Base-by-base conservation (phyloP, 2,888 invertebrate species). In the Congeria kusceri region DNA sequence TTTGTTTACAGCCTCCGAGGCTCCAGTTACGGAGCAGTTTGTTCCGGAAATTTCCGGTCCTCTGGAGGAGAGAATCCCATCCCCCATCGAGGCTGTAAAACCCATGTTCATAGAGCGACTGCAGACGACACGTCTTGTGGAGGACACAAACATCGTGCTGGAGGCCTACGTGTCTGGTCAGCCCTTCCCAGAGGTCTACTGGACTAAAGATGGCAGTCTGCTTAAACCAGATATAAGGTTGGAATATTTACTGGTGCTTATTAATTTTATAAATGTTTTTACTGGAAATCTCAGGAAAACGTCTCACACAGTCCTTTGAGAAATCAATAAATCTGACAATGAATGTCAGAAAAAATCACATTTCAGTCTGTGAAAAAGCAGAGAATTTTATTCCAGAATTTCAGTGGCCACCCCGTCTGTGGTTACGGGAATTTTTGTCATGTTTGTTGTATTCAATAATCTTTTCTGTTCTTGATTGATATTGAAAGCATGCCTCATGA, bases 131-230 rank as follows among this genome's bases (percentile, higher is more conserved):
- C 87, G 89, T 84, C 90, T 94, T 71, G 84, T 90, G 3, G 93
- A 92, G 70, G 94, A 94, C 58, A 93, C 93, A 70, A 92, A 92
- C 70, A 88, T 91, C 63, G 89, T 91, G 72, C 87, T 93, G 81
- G 93, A 93, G 77, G 92, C 92, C 70, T 80, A 87, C 25, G 91
- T 93, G 15, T 84, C 88, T 49, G 92, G 92, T 27, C 88, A 91
- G 75, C 93, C 93, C 13, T 91, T 92, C 74, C 92, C 93, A 49
- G 92, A 92, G 73, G 88, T 93, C 56, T 88, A 88, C 72, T 93
- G 93, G 92, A 90, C 88, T 29, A 87, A 91, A 53, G 81, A 86
- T 57, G 91, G 92, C 15, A 86, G 89, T 59, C 92, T 90, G 27
- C 84, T 93, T 57, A 87, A 89, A 32, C 92, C 92, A 71, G 92